Percentiles rank a stretch among this genome's conserved stretches.
These are phyloP conservation scores for Tympanoctomys barrerae DNA, from an alignment of 2,797 vertebrate genomes.

Conservation along the genomic window DNA sequence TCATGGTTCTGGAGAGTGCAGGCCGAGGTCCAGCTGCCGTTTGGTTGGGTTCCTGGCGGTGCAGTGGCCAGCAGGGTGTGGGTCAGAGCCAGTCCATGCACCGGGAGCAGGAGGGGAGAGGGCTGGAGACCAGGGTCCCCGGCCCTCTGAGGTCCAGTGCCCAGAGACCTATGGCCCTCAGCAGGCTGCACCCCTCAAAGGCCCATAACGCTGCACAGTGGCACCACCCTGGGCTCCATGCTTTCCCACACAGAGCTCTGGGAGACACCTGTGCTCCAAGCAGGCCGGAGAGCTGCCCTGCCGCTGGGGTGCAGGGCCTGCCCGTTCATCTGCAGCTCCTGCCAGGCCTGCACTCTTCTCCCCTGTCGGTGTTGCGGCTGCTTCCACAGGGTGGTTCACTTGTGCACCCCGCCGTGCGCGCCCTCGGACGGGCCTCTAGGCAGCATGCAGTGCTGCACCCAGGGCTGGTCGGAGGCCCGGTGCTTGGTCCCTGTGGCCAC, in stretches of 20 bases:
- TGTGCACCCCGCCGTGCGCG: neutral
- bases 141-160: neutral
- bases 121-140: too few species aligned
- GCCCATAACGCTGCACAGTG: neutral
- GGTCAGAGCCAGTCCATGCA: neutral
- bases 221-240: neutral
- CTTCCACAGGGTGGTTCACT: neutral
- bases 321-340: neutral
- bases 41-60: neutral
- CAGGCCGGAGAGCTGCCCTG: neutral
- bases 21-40: too few species aligned
- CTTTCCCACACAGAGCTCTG: neutral
- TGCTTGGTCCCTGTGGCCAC: neutral
- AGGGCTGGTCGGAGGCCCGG: neutral
- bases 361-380: neutral
- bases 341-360: neutral
- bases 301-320: neutral
- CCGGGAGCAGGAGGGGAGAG: neutral
- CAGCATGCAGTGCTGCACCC: too few species aligned
- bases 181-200: too few species aligned
- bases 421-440: neutral
- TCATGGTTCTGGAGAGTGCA: neutral
- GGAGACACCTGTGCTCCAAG: neutral
- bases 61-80: neutral
- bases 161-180: neutral